Evolutionary conservation across 2,113 vertebrate species (phyloP), one percentile per base, ranked within the genome.

Genomic region (Garra rufa): DNA sequence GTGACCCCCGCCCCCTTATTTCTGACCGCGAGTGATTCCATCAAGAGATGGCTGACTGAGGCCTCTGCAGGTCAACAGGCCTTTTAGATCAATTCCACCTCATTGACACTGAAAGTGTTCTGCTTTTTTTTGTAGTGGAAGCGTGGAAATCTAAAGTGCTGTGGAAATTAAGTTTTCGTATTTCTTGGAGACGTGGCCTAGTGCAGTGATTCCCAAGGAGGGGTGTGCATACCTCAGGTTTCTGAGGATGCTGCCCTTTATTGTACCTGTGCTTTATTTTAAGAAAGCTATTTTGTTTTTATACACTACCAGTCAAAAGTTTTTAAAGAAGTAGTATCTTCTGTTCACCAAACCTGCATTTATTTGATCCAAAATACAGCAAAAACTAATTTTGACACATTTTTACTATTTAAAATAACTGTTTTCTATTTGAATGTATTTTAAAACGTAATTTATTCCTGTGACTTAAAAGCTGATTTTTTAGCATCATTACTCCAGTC

Each of bases 51-150:
- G 24, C 44, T 48, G 83, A 46, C 48, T 24, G 52, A 50, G 26
- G 28, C 41, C 24, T 21, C 21, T 65, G 63, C n/a, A 57, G 86
- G 83, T 87, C 73, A 75, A 30, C 84, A 80, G 3, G 46, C 83
- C 80, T 61, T 28, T 50, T 46, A 21, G 81, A 59, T 88, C 85
- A 78, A 81, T 91, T 81, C 63, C 59, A 77, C 76, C 34, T 3
- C 26, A 76, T 14, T 26, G 34, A 52, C 80, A 82, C 28, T 21
- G 26, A 77, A 50, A 63, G 41, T 13, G 43, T 74, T 41, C 24
- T 3, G 11, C 26, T 50, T 34, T 67, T 30, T 80, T 46, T 26
- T 67, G n/a, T 28, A 57, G 30, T 52, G 26, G 41, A 46, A 65
- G 14, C 0, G 1, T 15, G 48, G 9, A 55, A 30, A 52, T 71